phyloP scores from a whole-genome alignment of 2,797 vertebrate genomes.

The Myotis pilosus region DNA sequence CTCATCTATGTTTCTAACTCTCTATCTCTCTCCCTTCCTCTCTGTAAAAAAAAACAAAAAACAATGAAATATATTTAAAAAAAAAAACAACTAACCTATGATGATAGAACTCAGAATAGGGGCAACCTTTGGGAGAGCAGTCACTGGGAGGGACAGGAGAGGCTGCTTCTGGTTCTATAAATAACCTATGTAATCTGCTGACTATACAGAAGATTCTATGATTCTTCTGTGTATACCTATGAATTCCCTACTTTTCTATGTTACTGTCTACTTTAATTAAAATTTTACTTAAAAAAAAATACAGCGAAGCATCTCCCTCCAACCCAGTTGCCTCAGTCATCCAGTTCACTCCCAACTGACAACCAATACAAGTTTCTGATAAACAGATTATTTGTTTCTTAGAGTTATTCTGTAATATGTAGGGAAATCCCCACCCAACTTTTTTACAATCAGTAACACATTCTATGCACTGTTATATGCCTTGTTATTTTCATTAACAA shows the following conservation, averaged over 20 bases:
- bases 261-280: neutral
- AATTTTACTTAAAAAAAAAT: neutral
- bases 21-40: no score
- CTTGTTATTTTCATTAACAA: neutral
- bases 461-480: neutral
- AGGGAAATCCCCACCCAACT: neutral
- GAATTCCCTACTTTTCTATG: neutral
- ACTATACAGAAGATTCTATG: neutral
- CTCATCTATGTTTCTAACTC: no score
- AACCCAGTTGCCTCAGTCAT: neutral
- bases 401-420: neutral
- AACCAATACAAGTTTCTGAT: neutral
- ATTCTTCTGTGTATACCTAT: neutral
- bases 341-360: neutral
- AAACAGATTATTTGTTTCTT: neutral
- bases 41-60: no score
- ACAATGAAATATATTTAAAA: no score
- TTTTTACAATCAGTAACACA: neutral
- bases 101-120: neutral
- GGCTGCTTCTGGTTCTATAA: neutral
- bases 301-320: neutral
- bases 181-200: neutral
- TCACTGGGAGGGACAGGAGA: neutral
- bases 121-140: neutral
- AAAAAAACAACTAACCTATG: neutral